Conservation (phyloP, 2,113 vertebrate genomes). For the Kobus ellipsiprymnus region DNA sequence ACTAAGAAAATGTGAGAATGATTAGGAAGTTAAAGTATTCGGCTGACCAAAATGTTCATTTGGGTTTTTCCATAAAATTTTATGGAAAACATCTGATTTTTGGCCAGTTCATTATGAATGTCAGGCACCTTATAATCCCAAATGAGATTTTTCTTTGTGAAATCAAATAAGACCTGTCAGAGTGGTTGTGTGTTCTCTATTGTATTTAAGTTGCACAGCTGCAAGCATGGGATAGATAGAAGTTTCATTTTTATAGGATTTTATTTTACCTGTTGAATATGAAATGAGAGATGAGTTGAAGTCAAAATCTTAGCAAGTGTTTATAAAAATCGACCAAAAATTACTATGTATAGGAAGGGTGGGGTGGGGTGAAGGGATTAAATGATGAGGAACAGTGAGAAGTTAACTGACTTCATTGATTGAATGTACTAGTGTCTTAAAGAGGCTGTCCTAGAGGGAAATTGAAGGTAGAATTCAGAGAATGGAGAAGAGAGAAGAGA, state of each 20-base stretch:
- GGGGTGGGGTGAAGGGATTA: too few species aligned
- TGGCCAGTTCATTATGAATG: not conserved
- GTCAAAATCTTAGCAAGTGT: not conserved
- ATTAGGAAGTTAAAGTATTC: not conserved
- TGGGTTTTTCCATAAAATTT: not conserved
- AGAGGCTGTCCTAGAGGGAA: not conserved
- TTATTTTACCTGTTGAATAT: not conserved
- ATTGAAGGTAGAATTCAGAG: not conserved
- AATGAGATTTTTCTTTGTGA: not conserved
- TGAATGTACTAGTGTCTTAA: not conserved
- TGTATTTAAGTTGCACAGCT: not conserved
- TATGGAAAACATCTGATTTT: not conserved
- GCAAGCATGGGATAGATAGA: rapidly evolving
- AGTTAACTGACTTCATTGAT: not conserved
- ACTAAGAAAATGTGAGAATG: not conserved
- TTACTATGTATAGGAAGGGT: not conserved
- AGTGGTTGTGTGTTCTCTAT: not conserved
- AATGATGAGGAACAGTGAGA: not conserved
- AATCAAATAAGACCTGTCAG: not conserved
- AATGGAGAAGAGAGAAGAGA: not conserved
- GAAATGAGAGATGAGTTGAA: not conserved
- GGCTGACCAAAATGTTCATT: not conserved
- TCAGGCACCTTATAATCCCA: not conserved
- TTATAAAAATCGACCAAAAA: not conserved
- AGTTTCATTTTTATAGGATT: not conserved